A percentile compares a stretch with the other conserved stretches of the same genome.
phyloP scores from a whole-genome alignment of 1,140 invertebrate species.

The Lasaia peninsularis region DNA sequence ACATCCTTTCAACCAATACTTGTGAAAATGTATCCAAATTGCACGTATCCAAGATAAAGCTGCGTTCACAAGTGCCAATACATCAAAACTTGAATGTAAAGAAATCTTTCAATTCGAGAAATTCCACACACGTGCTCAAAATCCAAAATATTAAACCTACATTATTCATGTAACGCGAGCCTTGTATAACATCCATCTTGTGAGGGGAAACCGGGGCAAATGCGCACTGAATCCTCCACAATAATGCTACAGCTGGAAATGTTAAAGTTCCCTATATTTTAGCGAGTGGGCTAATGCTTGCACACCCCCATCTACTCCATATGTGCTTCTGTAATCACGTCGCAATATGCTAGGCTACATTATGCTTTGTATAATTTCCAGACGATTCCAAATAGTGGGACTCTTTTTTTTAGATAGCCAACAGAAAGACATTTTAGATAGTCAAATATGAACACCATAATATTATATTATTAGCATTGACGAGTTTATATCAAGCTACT shows the following conservation, averaged over 20 bases:
- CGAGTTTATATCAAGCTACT: no score
- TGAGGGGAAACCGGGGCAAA: conserved; percentile 10
- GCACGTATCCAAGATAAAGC: neutral
- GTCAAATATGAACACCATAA: no score
- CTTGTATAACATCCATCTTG: conserved; percentile 24
- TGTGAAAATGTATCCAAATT: neutral
- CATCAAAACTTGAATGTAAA: conserved; percentile 8
- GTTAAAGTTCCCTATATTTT: conserved; percentile 23
- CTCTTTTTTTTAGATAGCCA: neutral
- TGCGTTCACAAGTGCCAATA: conserved; percentile 4
- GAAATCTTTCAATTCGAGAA: conserved; percentile 20
- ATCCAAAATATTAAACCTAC: conserved; percentile 30
- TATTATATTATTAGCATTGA: no score
- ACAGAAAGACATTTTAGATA: no score
- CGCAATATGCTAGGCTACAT: neutral
- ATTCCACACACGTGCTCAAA: conserved; percentile 24
- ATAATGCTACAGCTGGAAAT: conserved; percentile 22
- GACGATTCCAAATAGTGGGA: neutral
- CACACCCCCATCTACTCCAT: conserved; percentile 7
- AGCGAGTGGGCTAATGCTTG: conserved; percentile 2
- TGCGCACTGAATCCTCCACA: conserved; percentile 19
- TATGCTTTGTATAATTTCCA: conserved; percentile 9
- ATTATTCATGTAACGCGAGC: conserved; percentile 26
- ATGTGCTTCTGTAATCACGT: conserved; percentile 11
- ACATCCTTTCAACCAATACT: neutral